Conservation (phyloP, 2,797 vertebrate species). For the Cyprinodon diabolis region DNA sequence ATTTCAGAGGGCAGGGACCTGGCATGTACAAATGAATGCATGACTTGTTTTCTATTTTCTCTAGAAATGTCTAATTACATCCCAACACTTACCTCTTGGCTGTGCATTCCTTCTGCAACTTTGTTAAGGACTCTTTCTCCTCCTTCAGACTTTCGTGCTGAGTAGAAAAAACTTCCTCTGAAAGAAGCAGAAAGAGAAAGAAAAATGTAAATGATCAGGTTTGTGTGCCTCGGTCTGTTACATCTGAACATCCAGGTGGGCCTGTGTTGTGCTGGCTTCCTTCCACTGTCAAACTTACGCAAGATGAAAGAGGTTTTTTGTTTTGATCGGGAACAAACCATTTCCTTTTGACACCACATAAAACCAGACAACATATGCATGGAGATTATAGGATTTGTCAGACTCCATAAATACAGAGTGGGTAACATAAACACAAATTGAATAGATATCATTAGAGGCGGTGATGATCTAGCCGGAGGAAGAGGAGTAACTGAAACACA, state of each 20-base stretch:
- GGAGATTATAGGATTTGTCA: slow-evolving; percentile 68
- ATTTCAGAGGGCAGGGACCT: slow-evolving; percentile 16
- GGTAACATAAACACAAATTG: slow-evolving; percentile 62
- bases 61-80: slow-evolving; percentile 50
- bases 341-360: slow-evolving; percentile 75
- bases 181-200: slow-evolving; percentile 38
- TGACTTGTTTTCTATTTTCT: slow-evolving; percentile 16
- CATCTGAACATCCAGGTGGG: slow-evolving; percentile 69
- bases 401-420: slow-evolving; percentile 64
- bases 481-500: slow-evolving; percentile 35
- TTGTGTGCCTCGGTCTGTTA: slow-evolving; percentile 31
- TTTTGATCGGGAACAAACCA: slow-evolving; percentile 60
- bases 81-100: slow-evolving; percentile 88
- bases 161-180: slow-evolving; percentile 87
- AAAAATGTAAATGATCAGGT: slow-evolving; percentile 61
- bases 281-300: slow-evolving; percentile 37
- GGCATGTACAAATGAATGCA: slow-evolving; percentile 23
- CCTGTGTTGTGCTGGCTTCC: slow-evolving; percentile 53
- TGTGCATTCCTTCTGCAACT: slow-evolving; percentile 91
- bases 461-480: slow-evolving; percentile 36
- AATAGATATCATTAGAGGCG: slow-evolving; percentile 38
- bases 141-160: slow-evolving; percentile 87
- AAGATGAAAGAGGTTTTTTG: slow-evolving; percentile 61
- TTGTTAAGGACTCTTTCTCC: slow-evolving; percentile 87
- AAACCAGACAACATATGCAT: slow-evolving; percentile 64